Base-by-base conservation (phyloP, 2,888 invertebrate genomes). In the Chloroclystis v-ata region DNA sequence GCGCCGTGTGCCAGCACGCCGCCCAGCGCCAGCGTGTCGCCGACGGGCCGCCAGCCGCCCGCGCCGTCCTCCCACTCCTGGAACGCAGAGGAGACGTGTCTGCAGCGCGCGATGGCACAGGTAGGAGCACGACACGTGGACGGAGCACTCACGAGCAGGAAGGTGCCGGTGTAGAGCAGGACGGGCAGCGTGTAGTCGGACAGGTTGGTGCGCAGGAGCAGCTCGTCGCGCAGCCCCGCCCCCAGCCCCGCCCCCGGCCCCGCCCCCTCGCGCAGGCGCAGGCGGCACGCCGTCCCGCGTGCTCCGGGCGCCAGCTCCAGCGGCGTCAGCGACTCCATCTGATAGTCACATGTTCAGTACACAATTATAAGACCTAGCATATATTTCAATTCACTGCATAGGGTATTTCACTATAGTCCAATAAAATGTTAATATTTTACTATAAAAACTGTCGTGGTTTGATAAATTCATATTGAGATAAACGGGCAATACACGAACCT, bases 21-120 rank as follows among this genome's bases (percentile, higher is more conserved):
- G 55, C 94, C 94, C 68, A 93, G 89, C 67, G 91, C 90, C 69
- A 93, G 63, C 59, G 55, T 37, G 49, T 70, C 72, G 14, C 59
- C 64, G 59, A 54, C 39, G 49, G 70, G 71, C 33, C 59, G 64
- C 67, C 40, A 7, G 28, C 0, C 9, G 65, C 65, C 56, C 59
- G 54, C 24, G 72, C 67, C 84, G 82, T 14, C 81, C 49, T 78
- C 75, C 81, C 77, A 86, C 60, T 79, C 80, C 80, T 33, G 33
- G 9, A 32, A 32, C 30, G 8, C 20, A 5, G 20, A 2, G 20
- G n/a, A n/a, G n/a, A n/a, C n/a, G n/a, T n/a, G n/a, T n/a, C n/a
- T n/a, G n/a, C n/a, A n/a, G n/a, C n/a, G n/a, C n/a, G n/a, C n/a
- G n/a, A n/a, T n/a, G n/a, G n/a, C n/a, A n/a, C n/a, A n/a, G n/a